phyloP scores from a whole-genome alignment of 1,140 invertebrate species.

The Trinorchestia longiramus region DNA sequence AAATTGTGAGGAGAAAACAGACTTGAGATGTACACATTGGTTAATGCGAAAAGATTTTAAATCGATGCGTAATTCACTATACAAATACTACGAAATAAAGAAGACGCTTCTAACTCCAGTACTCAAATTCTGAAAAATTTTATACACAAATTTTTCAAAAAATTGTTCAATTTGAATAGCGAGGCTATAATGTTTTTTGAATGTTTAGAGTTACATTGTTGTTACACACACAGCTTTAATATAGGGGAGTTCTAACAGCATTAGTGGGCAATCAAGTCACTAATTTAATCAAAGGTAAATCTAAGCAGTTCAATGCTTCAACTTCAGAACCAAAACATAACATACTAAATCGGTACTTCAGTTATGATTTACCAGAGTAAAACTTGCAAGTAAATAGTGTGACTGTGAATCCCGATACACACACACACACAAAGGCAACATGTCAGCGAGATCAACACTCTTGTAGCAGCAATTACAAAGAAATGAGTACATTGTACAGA shows the following conservation, averaged over 20 bases:
- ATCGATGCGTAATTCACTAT: not conserved
- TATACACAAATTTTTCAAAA: too few species aligned
- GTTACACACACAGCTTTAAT: not conserved
- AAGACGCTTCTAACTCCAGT: not conserved
- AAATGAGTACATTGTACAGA: too few species aligned
- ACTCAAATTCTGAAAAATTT: not conserved
- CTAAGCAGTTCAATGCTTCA: not conserved
- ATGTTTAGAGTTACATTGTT: too few species aligned
- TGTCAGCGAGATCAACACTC: too few species aligned
- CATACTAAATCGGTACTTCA: not conserved
- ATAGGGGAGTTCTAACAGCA: not conserved
- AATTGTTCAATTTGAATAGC: too few species aligned
- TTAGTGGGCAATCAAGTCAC: too few species aligned
- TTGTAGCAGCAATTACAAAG: too few species aligned
- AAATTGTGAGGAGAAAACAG: not conserved
- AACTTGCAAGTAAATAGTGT: not conserved
- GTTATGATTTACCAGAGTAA: not conserved
- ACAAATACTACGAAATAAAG: not conserved
- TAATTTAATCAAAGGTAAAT: too few species aligned
- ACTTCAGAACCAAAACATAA: not conserved
- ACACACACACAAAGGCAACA: too few species aligned
- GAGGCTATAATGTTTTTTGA: too few species aligned
- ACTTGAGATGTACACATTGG: not conserved
- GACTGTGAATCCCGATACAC: not conserved
- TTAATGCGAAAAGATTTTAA: not conserved